Base-by-base conservation (phyloP, 2,797 vertebrate genomes). In the Coreius guichenoti region DNA sequence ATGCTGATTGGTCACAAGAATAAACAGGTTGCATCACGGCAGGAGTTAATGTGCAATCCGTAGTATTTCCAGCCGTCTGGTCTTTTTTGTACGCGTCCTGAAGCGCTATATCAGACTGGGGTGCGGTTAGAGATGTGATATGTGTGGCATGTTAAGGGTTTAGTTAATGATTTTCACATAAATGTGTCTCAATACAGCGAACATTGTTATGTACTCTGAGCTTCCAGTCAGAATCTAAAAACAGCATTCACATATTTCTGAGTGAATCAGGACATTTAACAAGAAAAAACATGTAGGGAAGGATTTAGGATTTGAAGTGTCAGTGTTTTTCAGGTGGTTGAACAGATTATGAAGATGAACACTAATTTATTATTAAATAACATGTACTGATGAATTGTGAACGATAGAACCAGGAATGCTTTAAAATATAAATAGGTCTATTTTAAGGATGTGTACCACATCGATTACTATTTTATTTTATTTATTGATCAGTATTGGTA, bases 91-190 rank as follows among this genome's bases (percentile, higher is more conserved):
- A 14, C 16, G 45, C n/a, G n/a, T 63, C 43, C 72, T 67, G 65
- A 70, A 82, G 63, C 19, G 43, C 26, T 78, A 78, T 78, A 36
- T 61, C 54, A 26, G 33, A 26, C 45, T 14, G 29, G 75, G 16
- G 74, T 68, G 31, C 2, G 84, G 79, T 80, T 80, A 26, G 23
- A 72, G 65, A 47, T 16, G 65, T 47, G 49, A 54, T 36, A 54
- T 73, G 68, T 39, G 17, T 63, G 81, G 36, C 58, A 54, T 81
- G 74, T 65, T 82, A 70, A 73, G 78, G 83, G 31, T 51, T 84
- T 79, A 36, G 88, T 87, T 87, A 86, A 88, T 88, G 33, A 89
- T 89, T 88, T 43, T 70, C 69, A 68, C 63, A 19, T 61, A 23
- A 67, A 51, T 68, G 47, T 61, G 36, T 56, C 49, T 79, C 68